These are phyloP conservation scores for Dendronephthya gigantea DNA, from an alignment of 64 coral and sea anemone genomes.

Conservation along the genomic window DNA sequence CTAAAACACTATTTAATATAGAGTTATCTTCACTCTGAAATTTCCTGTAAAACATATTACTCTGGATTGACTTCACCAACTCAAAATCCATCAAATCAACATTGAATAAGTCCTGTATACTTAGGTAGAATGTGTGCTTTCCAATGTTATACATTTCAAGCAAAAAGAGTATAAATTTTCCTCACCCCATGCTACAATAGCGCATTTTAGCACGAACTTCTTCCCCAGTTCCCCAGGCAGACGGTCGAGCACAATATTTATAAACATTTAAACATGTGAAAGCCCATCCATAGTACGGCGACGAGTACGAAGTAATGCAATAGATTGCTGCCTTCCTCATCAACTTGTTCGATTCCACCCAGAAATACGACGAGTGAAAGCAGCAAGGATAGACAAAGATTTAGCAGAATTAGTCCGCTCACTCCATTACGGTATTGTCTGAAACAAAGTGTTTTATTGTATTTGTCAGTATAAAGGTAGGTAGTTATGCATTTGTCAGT, in stretches of 20 bases:
- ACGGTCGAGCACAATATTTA: background rate
- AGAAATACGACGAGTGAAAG: background rate
- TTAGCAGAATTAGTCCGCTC: background rate
- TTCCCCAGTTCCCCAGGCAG: background rate
- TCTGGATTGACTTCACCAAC: no score
- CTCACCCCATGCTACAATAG: background rate
- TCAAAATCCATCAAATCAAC: no score
- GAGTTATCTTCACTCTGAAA: no score
- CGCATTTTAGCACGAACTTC: background rate
- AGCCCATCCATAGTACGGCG: background rate
- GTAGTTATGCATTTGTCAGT: no score
- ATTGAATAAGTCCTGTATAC: no score
- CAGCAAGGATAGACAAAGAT: background rate
- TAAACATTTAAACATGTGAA: background rate
- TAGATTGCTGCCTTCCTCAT: background rate
- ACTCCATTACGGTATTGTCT: background rate
- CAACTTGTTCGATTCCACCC: background rate
- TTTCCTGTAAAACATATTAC: no score
- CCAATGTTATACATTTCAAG: no score
- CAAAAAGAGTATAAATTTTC: no score
- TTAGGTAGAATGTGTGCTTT: no score
- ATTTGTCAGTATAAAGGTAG: no score
- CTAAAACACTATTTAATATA: no score
- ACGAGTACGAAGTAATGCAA: background rate
- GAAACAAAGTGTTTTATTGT: background rate